Evolutionary conservation across 2,797 vertebrate genomes (phyloP), one percentile per base, ranked within the genome.

Genomic region (Tapirus indicus): DNA sequence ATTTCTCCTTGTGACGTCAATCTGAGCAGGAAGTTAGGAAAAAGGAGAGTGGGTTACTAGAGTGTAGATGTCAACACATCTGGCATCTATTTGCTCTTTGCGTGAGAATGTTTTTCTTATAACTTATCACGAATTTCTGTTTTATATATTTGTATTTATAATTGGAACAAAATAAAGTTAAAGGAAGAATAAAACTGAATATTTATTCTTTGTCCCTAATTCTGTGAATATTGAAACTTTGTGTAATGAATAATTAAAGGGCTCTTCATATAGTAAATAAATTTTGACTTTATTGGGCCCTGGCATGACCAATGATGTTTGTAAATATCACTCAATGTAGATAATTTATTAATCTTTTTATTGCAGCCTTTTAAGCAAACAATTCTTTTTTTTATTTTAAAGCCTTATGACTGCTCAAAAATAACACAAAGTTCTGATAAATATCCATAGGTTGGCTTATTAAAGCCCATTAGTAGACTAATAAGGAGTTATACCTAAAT

Each of bases 341-440:
- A 86, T 38, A 64, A 60, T 14, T 17, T 74, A 60, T 58, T 91
- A 62, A 86, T 87, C 20, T 94, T 72, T 35, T 90, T 56, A 69
- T 56, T 86, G 20, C 62, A 91, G 3, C 5, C 49, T 94, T 96
- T 92, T 85, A 97, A 93, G 29, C 74, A 86, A 94, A 18, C 47
- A 52, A 64, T 82, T 91, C 13, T 56, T 62, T 77, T 72, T 27
- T 14, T 47, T 29, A 90, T 75, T 92, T 77, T 80, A 90, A 94
- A 96, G 17, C 5, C 3, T 84, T 20, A 38, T 84, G 41, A 87
- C 23, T 93, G 35, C 21, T 93, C 52, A 75, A 93, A 95, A 77
- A 13, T 17, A 4, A 60, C 2, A 77, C 23, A 83, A 69, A 87
- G 25, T 96, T 84, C n/a, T 94, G 71, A 94, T 64, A 77, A 92